Percentiles rank a stretch among this genome's conserved stretches.
Evolutionary conservation across 2,113 vertebrate species (phyloP).

Genomic region (Oncorhynchus mykiss): DNA sequence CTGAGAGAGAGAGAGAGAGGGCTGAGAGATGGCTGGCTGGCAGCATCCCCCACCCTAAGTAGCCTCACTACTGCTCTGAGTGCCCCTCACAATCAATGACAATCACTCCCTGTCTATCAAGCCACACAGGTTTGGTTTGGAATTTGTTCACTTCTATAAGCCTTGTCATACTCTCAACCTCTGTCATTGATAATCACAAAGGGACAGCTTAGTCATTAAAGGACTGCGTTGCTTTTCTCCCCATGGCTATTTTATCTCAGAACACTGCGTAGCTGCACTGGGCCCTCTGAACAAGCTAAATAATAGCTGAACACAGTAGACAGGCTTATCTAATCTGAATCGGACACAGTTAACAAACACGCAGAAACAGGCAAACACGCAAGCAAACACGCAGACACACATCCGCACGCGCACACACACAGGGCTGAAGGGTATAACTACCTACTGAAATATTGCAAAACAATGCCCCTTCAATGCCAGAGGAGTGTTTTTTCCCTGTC

Average conservation of each 20-base stretch:
- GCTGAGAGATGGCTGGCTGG: background rate
- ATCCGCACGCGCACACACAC: background rate
- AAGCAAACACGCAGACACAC: background rate
- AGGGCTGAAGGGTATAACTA: constrained; percentile 36
- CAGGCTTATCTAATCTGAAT: too few relatives aligned
- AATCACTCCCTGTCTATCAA: too few relatives aligned
- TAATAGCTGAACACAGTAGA: too few relatives aligned
- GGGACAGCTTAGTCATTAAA: too few relatives aligned
- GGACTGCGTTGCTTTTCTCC: background rate
- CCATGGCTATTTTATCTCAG: too few relatives aligned
- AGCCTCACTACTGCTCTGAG: background rate
- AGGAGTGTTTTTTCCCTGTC: constrained; percentile 35
- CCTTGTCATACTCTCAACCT: too few relatives aligned
- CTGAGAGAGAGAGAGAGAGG: background rate
- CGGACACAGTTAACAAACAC: background rate
- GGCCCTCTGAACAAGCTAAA: too few relatives aligned
- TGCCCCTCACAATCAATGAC: background rate
- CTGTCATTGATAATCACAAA: too few relatives aligned
- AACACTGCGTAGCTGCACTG: too few relatives aligned
- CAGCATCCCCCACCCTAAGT: background rate
- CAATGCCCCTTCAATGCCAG: constrained; percentile 15
- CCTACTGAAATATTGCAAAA: constrained; percentile 27
- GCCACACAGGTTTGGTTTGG: too few relatives aligned
- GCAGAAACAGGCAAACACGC: background rate
- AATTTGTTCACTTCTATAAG: too few relatives aligned